Conservation (phyloP, 2,888 invertebrate genomes). For the Patella depressa region DNA sequence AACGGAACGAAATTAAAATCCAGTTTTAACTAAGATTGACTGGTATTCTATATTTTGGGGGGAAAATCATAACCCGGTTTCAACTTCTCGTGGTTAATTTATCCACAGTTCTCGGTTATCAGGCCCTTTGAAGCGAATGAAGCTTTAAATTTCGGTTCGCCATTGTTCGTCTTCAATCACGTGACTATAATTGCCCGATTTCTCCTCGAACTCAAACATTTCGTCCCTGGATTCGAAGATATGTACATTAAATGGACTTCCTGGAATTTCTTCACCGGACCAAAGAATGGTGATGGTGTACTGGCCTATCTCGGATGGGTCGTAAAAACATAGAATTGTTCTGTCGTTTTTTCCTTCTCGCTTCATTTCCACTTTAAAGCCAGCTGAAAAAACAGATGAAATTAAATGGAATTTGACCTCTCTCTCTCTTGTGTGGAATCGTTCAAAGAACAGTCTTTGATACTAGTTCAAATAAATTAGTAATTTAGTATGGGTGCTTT, state of each 20-base stretch:
- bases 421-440: too few relatives aligned
- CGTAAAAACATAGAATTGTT: slow-evolving; percentile 97
- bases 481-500: too few relatives aligned
- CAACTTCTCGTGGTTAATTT: too few relatives aligned
- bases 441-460: too few relatives aligned
- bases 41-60: too few relatives aligned
- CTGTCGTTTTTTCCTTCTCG: slow-evolving; percentile 96
- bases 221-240: slow-evolving; percentile 99
- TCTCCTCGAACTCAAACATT: slow-evolving; percentile 70
- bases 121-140: neutral
- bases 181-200: slow-evolving; percentile 33
- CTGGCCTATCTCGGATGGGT: slow-evolving; percentile 98
- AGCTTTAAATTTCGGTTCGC: slow-evolving; percentile 40
- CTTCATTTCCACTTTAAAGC: slow-evolving; percentile 99
- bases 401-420: neutral
- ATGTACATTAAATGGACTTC: slow-evolving; percentile 98
- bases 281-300: slow-evolving; percentile 97
- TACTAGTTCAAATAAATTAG: too few relatives aligned
- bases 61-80: too few relatives aligned
- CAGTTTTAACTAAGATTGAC: too few relatives aligned
- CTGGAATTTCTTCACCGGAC: slow-evolving; percentile 98
- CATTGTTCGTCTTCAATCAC: slow-evolving; percentile 38
- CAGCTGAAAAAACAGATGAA: slow-evolving; percentile 75
- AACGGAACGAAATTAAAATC: too few relatives aligned
- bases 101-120: too few relatives aligned